Conservation (phyloP, 2,888 invertebrate species). For the Phrixothrix hirtus region DNA sequence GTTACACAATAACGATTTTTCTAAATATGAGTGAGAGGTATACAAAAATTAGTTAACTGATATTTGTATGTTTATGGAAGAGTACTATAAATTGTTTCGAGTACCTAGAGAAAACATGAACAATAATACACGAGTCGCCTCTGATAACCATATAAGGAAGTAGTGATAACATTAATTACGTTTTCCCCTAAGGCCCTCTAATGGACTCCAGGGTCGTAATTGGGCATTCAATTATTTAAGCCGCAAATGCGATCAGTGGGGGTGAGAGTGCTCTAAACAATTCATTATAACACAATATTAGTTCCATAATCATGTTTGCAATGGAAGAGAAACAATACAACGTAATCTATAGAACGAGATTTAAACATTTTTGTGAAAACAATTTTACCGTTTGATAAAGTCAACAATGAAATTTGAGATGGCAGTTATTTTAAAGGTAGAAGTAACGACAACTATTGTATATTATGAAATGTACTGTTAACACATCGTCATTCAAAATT, state of each 20-base stretch:
- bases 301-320: conserved; percentile 5
- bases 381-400: too few relatives aligned
- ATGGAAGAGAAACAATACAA: conserved; percentile 5
- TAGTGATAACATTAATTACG: conserved; percentile 43
- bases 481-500: background rate
- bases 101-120: background rate
- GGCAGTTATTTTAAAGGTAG: background rate
- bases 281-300: conserved; percentile 32
- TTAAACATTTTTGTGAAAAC: too few relatives aligned
- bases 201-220: conserved; percentile 45
- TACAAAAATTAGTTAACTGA: too few relatives aligned
- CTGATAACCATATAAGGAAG: conserved; percentile 22
- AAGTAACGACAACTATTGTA: background rate
- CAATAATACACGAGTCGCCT: conserved; percentile 5
- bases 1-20: too few relatives aligned
- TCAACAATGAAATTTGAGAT: too few relatives aligned
- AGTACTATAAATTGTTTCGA: too few relatives aligned
- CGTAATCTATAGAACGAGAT: too few relatives aligned
- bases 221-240: conserved; percentile 46
- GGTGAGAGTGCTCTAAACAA: conserved; percentile 43
- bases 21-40: too few relatives aligned
- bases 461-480: background rate
- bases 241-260: conserved; percentile 43
- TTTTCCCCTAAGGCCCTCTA: conserved; percentile 38
- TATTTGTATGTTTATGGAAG: too few relatives aligned